phyloP scores from a whole-genome alignment of 2,888 invertebrate genomes.

The Steinernema carpocapsae region DNA sequence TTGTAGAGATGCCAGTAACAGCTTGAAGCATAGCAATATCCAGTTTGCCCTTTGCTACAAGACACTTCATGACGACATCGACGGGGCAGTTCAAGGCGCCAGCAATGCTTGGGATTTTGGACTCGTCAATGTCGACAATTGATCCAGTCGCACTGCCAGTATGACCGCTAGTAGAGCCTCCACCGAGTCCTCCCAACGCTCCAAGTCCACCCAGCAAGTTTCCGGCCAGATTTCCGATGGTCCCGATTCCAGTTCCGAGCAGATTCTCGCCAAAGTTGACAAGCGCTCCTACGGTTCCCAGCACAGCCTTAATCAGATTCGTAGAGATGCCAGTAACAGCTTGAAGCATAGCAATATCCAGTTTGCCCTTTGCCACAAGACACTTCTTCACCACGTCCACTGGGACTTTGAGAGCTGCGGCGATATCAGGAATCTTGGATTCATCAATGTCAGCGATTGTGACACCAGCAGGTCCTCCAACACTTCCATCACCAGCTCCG shows the following conservation, averaged over 20 bases:
- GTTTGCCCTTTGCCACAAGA: neutral
- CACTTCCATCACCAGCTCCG: neutral
- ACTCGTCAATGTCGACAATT: neutral
- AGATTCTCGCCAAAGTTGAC: neutral
- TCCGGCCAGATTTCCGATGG: neutral
- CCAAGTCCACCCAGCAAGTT: neutral
- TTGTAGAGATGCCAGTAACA: neutral
- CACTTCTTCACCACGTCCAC: neutral
- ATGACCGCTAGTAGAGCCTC: neutral
- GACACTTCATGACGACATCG: neutral
- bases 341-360: neutral
- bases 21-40: neutral
- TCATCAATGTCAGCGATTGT: neutral
- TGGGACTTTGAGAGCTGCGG: neutral
- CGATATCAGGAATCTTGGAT: neutral
- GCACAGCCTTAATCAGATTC: neutral
- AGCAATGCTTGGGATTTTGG: neutral
- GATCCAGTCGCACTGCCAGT: too few species aligned
- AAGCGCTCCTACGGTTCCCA: neutral
- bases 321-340: neutral
- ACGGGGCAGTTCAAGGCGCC: neutral
- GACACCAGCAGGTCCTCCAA: neutral
- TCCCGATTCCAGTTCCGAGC: neutral
- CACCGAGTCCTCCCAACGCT: neutral
- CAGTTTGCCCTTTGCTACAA: neutral